Evolutionary conservation across 2,888 invertebrate species (phyloP).

Genomic region (Latrodectus hesperus): DNA sequence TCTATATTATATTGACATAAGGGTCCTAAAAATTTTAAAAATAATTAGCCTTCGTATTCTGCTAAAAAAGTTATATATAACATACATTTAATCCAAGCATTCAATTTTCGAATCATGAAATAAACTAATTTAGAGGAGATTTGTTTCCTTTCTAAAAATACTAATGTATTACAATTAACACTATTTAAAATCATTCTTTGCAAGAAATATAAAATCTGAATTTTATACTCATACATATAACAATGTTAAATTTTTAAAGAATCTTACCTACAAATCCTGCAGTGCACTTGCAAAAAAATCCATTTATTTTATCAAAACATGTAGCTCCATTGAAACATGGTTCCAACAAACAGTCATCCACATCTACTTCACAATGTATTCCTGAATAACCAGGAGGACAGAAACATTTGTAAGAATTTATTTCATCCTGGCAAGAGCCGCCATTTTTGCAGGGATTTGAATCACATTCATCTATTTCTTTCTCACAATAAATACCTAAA

Average conservation of each 20-base stretch:
- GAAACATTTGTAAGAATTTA: conserved; percentile 76
- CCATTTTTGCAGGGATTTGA: conserved; percentile 79
- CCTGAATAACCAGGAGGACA: conserved; percentile 78
- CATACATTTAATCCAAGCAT: too few relatives aligned
- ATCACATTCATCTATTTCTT: conserved; percentile 76
- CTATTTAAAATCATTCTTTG: too few relatives aligned
- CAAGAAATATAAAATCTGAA: too few relatives aligned
- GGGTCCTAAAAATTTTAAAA: conserved; percentile 73
- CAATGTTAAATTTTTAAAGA: conserved; percentile 3
- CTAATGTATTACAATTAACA: too few relatives aligned
- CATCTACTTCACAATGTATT: conserved; percentile 76
- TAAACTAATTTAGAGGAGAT: too few relatives aligned
- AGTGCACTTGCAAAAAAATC: conserved; percentile 76
- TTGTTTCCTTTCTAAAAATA: too few relatives aligned
- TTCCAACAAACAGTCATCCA: conserved; percentile 75
- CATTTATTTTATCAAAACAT: conserved; percentile 77
- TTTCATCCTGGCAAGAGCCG: conserved; percentile 76
- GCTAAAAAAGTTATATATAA: not conserved
- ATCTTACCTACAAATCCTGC: conserved; percentile 71
- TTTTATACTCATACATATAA: too few relatives aligned
- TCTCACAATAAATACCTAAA: conserved; percentile 78
- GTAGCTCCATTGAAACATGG: conserved; percentile 78
- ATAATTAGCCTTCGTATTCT: not conserved
- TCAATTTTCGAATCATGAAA: too few relatives aligned
- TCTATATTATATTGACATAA: conserved; percentile 77